Evolutionary conservation across 2,888 invertebrate genomes (phyloP).

Genomic region (Notocelia uddmanniana): DNA sequence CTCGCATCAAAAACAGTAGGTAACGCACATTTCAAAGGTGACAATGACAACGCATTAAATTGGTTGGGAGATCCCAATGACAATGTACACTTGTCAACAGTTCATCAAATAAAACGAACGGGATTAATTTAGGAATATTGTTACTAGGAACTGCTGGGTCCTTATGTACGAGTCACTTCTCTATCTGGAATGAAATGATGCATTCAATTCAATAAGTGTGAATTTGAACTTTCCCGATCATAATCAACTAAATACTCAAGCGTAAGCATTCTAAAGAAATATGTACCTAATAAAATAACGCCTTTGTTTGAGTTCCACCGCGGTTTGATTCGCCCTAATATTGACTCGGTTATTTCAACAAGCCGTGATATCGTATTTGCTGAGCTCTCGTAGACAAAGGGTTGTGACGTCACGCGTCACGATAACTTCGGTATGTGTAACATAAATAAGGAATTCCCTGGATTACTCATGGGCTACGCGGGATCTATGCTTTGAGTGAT

Average conservation of each 20-base stretch:
- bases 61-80: constrained; percentile 13
- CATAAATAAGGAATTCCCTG: constrained; percentile 22
- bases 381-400: constrained; percentile 24
- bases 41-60: constrained; percentile 3
- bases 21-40: neutral
- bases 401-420: neutral
- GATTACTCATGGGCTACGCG: constrained; percentile 10
- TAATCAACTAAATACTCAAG: neutral
- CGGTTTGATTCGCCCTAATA: constrained; percentile 20
- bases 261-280: constrained; percentile 6
- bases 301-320: neutral
- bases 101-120: constrained; percentile 8
- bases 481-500: neutral
- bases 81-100: neutral
- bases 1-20: too few species aligned
- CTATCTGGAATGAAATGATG: neutral
- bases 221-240: neutral
- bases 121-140: constrained; percentile 12
- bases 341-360: constrained; percentile 23
- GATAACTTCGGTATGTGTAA: neutral
- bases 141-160: neutral
- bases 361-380: constrained; percentile 16
- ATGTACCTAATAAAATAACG: neutral
- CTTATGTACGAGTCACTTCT: constrained; percentile 17
- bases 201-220: neutral